Conservation (phyloP, 2,797 vertebrate genomes). For the Semotilus atromaculatus region DNA sequence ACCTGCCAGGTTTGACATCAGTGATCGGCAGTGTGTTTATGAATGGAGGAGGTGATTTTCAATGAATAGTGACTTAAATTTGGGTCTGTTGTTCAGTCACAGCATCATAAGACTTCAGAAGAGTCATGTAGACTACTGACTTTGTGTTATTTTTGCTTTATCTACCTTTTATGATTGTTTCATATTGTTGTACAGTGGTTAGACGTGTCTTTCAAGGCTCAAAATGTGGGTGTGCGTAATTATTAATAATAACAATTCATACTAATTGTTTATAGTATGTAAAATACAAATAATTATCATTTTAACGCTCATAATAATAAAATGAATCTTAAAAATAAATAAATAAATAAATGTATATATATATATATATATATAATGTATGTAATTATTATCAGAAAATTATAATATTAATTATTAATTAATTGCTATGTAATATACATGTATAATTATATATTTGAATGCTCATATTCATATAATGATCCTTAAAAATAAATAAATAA, state of each 20-base stretch:
- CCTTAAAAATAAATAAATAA: not conserved
- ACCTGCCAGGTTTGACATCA: not conserved
- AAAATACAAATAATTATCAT: not conserved
- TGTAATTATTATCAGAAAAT: not conserved
- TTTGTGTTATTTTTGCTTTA: not conserved
- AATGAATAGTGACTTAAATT: not conserved
- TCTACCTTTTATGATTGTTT: too few species aligned
- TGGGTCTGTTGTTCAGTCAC: not conserved
- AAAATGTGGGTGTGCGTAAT: not conserved
- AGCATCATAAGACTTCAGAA: not conserved
- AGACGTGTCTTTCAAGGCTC: too few species aligned
- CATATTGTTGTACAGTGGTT: not conserved
- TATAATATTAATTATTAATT: not conserved
- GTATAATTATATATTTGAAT: not conserved
- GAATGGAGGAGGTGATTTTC: not conserved
- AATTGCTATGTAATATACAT: not conserved
- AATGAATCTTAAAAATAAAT: not conserved
- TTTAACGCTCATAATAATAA: not conserved
- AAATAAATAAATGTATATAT: not conserved
- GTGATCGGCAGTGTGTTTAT: not conserved
- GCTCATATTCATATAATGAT: not conserved
- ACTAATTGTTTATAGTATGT: rapidly evolving
- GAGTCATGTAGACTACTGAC: too few species aligned
- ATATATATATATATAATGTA: too few species aligned
- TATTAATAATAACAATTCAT: too few species aligned